Conservation (phyloP, 2,888 invertebrate species). For the Choreutis nemorana region DNA sequence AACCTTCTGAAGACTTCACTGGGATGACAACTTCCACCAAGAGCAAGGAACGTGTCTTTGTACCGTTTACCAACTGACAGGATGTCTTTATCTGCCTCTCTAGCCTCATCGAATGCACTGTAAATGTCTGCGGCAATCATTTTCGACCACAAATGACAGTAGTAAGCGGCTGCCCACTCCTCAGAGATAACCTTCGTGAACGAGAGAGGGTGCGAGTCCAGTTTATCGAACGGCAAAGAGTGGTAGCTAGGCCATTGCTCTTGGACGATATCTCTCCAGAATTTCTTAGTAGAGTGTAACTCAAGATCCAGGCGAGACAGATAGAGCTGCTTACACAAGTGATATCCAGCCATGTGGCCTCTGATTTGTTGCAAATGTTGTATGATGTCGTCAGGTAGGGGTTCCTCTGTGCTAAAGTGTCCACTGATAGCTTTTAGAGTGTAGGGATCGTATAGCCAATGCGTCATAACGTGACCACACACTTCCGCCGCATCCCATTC, state of each 20-base stretch:
- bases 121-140: slow-evolving; percentile 92
- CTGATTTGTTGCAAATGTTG: slow-evolving; percentile 69
- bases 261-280: slow-evolving; percentile 84
- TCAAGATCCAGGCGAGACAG: slow-evolving; percentile 84
- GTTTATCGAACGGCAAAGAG: slow-evolving; percentile 76
- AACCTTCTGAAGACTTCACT: slow-evolving; percentile 90
- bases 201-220: slow-evolving; percentile 86
- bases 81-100: slow-evolving; percentile 55
- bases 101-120: slow-evolving; percentile 81
- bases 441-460: slow-evolving; percentile 77
- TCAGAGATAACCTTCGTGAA: slow-evolving; percentile 85
- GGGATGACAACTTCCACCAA: slow-evolving; percentile 83
- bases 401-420: slow-evolving; percentile 78
- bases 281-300: slow-evolving; percentile 76
- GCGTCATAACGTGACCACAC: slow-evolving; percentile 82
- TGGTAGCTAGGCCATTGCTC: slow-evolving; percentile 84
- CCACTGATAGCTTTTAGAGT: slow-evolving; percentile 71
- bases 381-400: slow-evolving; percentile 72
- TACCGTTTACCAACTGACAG: slow-evolving; percentile 74
- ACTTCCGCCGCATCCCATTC: slow-evolving; percentile 95
- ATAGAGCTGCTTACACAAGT: slow-evolving; percentile 84
- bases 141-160: slow-evolving; percentile 83
- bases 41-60: slow-evolving; percentile 82
- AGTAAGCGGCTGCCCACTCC: slow-evolving; percentile 87
- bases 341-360: slow-evolving; percentile 80